phyloP scores from a whole-genome alignment of 2,113 vertebrate species.

The Cinclus cinclus region DNA sequence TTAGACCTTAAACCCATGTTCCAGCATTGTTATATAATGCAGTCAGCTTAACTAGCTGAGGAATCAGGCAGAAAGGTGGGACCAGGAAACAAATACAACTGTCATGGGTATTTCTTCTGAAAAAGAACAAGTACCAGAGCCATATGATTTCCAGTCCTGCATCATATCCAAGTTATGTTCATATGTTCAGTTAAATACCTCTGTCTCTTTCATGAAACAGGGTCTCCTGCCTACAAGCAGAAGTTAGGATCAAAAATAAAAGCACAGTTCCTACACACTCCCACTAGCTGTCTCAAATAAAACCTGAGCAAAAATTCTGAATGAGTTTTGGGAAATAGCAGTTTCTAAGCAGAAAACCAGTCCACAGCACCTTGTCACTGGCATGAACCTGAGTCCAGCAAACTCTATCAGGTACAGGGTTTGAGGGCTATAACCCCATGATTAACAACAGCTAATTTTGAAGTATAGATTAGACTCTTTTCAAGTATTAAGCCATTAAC shows the following conservation, averaged over 20 bases:
- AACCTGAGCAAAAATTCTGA: not conserved
- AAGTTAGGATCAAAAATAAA: not conserved
- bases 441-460: not conserved
- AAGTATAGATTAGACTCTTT: not conserved
- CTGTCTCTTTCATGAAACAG: not conserved
- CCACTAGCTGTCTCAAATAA: not conserved
- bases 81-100: not conserved
- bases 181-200: not conserved
- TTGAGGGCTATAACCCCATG: not conserved
- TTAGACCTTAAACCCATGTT: conserved; percentile 29
- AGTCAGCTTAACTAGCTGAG: not conserved
- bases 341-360: not conserved
- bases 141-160: not conserved
- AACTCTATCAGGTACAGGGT: not conserved
- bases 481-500: not conserved
- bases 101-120: not conserved
- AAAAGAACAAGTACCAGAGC: not conserved
- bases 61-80: not conserved
- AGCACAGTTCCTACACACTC: not conserved
- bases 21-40: conserved; percentile 25
- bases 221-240: not conserved
- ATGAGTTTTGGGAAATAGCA: not conserved
- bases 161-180: not conserved
- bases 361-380: not conserved
- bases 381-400: not conserved